Evolutionary conservation across 2,888 invertebrate genomes (phyloP).

Genomic region (Conistra vaccinii): DNA sequence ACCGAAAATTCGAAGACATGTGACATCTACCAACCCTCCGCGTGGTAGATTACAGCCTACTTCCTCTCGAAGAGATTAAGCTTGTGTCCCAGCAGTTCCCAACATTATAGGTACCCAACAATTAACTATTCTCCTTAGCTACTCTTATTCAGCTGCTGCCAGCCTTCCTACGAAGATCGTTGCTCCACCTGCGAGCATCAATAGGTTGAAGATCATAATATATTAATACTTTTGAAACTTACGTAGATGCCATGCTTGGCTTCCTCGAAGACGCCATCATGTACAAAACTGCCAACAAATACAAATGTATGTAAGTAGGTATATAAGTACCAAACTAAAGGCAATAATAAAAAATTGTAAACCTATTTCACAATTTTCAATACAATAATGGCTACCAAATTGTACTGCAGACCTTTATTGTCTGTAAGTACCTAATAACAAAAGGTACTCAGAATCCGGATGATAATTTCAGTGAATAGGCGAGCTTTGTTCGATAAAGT

Average conservation of each 20-base stretch:
- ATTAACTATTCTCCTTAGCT: no score
- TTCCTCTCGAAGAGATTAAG: no score
- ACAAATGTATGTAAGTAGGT: background rate
- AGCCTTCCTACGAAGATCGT: background rate
- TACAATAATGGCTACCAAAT: constrained; percentile 46
- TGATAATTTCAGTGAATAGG: constrained; percentile 43
- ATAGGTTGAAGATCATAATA: background rate
- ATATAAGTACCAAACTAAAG: constrained; percentile 3
- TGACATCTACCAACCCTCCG: no score
- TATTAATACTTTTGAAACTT: constrained; percentile 27
- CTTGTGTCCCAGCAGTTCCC: no score
- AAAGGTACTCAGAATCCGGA: constrained; percentile 57
- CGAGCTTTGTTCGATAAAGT: constrained; percentile 41
- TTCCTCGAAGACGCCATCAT: constrained; percentile 43
- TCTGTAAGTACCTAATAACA: constrained; percentile 53
- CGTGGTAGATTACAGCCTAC: no score
- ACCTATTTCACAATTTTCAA: constrained; percentile 38
- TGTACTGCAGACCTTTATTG: constrained; percentile 40
- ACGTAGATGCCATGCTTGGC: constrained; percentile 47
- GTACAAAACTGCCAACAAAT: constrained; percentile 45
- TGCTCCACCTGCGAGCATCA: no score
- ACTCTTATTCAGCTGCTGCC: background rate
- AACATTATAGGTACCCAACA: no score
- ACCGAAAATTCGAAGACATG: no score
- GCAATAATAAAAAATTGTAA: constrained; percentile 33